Evolutionary conservation across 2,113 vertebrate genomes (phyloP), one percentile per base, ranked within the genome.

Genomic region (Typhlomys cinereus): DNA sequence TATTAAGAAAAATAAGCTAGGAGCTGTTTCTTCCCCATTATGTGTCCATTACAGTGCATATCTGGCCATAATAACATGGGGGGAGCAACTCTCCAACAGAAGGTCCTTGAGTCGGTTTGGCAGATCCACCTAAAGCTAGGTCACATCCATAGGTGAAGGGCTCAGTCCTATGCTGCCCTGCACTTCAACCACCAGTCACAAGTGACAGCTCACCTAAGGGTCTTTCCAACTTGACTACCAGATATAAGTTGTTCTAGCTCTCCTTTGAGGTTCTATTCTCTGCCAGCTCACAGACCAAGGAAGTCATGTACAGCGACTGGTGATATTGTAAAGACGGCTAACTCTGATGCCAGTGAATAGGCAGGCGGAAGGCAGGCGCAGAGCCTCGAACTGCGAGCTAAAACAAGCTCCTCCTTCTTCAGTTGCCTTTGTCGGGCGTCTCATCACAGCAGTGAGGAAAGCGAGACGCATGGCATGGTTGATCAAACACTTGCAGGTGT

Each of bases 1-100:
- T 54, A 39, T 59, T 54, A 93, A 29, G n/a, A 71, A 70, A 84
- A 79, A 15, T 27, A 82, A 86, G 59, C n/a, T 14, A 66, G 50
- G 71, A 62, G 13, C 9, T 25, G 27, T 36, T 57, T 85, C 59
- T 64, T 76, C 39, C n/a, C 57, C 52, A 23, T 7, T 34, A 0
- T 39, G 39, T 1, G 27, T 18, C 57, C n/a, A 78, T 48, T 36
- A 44, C 12, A 57, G 18, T 59, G 41, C 41, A 46, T 14, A 41
- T 62, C 64, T 66, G 31, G 11, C 34, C 50, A 75, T 61, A 34
- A 82, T 59, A 75, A 21, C 74, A 23, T 11, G 17, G 71, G 39
- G 29, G 62, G 25, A 1, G 9, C 54, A 14, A 3, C 44, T 62
- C 39, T 73, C 25, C 54, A 71, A 20, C 39, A 57, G 25, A 80